phyloP scores from a whole-genome alignment of 2,113 vertebrate species.

The Mirza zaza region DNA sequence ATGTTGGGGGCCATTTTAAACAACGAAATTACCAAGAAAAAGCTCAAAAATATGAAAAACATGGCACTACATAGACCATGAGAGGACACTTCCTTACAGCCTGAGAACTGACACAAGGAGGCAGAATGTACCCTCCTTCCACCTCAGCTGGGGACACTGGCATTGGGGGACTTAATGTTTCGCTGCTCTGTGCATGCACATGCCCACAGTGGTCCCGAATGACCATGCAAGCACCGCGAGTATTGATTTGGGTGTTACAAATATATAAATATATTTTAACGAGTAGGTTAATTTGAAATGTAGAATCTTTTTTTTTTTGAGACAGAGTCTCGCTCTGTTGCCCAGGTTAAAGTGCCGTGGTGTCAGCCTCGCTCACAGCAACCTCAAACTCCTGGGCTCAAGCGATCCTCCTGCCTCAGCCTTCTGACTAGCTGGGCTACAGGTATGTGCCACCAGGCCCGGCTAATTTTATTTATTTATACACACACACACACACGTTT shows the following conservation, averaged over 20 bases:
- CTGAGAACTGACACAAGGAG: neutral
- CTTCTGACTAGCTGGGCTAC: too few relatives aligned
- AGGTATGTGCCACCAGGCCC: too few relatives aligned
- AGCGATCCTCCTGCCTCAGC: too few relatives aligned
- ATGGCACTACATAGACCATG: fast-evolving
- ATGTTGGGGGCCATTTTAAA: neutral
- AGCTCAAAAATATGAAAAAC: neutral
- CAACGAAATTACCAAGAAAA: neutral
- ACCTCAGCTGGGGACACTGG: neutral
- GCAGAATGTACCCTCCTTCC: fast-evolving
- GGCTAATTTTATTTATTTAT: too few relatives aligned
- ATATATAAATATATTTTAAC: neutral
- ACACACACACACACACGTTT: too few relatives aligned
- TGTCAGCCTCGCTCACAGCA: too few relatives aligned
- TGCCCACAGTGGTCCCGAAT: neutral
- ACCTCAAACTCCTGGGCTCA: too few relatives aligned
- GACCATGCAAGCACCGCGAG: neutral
- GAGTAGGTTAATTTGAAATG: neutral
- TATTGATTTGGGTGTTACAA: neutral
- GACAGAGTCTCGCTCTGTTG: too few relatives aligned
- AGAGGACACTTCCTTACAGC: neutral
- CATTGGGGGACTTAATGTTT: neutral
- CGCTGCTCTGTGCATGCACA: neutral
- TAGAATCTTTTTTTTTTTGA: neutral
- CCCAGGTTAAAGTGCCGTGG: too few relatives aligned